Evolutionary conservation across 2,113 vertebrate genomes (phyloP), one percentile per base, ranked within the genome.

Genomic region (Brachyistius frenatus): DNA sequence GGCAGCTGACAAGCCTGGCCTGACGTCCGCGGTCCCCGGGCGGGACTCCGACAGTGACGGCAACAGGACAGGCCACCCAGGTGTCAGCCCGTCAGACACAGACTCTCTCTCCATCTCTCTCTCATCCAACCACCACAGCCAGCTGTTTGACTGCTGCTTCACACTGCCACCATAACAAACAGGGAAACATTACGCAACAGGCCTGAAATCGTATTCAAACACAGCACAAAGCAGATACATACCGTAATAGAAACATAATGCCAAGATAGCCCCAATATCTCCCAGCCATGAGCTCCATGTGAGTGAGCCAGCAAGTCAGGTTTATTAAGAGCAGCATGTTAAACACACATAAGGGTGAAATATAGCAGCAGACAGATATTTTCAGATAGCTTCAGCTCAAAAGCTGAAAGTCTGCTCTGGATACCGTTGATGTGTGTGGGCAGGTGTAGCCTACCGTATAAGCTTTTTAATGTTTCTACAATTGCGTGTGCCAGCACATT

Each of bases 1-100:
- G 85, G 81, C 89, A 91, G 79, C 85, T 86, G 80, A 91, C 74
- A 53, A 75, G 52, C 77, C 70, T 81, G 78, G 88, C 80, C 80
- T 36, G 6, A 76, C 41, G 23, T 83, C 55, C n/a, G 8, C 14
- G 13, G 66, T 74, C 84, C 82, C 89, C 54, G 71, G 64, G 78
- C 65, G 70, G 60, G 65, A 56, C 68, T 56, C 72, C 6, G 14
- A 66, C 80, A 54, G 53, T 39, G 72, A 76, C 44, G 11, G 66
- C 66, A 62, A 75, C 79, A 79, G 55, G 57, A 81, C 5, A 37
- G 84, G 63, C 86, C 89, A 85, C 85, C 81, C 83, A 85, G 79
- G 86, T 88, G 86, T 81, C 73, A 69, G 55, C 58, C 82, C 84
- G 75, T 52, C 58, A 47, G 36, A 23, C 63, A 68, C 35, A 44